Percentiles rank a stretch among this genome's conserved stretches.
Conservation (phyloP, 2,888 invertebrate genomes). For the Agrotis ipsilon region DNA sequence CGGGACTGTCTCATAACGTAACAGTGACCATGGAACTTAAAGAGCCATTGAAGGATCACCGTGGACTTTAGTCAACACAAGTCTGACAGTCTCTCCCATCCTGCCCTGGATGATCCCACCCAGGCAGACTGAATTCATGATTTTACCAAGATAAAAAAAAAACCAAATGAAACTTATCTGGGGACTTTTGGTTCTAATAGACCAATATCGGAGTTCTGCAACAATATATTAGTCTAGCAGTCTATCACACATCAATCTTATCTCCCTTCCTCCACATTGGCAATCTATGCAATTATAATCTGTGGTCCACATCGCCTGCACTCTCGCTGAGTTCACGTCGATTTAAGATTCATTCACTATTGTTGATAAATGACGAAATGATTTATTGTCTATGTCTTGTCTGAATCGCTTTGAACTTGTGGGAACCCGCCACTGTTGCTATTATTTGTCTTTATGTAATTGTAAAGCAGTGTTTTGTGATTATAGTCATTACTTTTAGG, state of each 20-base stretch:
- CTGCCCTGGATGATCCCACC: too few relatives aligned
- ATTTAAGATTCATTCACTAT: conserved; percentile 49
- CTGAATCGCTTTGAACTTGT: conserved; percentile 54
- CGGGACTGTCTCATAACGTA: too few relatives aligned
- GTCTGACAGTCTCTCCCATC: too few relatives aligned
- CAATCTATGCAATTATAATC: conserved; percentile 14
- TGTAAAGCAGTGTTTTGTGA: conserved; percentile 15
- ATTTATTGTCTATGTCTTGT: conserved; percentile 47
- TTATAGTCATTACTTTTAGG: conserved; percentile 43
- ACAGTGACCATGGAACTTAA: too few relatives aligned
- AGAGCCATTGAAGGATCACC: too few relatives aligned
- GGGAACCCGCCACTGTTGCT: conserved; percentile 47
- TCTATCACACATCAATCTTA: neutral
- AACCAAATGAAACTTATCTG: too few relatives aligned
- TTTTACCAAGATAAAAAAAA: too few relatives aligned
- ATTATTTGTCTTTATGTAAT: conserved; percentile 43
- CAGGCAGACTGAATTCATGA: too few relatives aligned
- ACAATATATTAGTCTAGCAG: neutral
- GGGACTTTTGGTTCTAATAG: too few relatives aligned
- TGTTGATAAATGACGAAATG: conserved; percentile 47
- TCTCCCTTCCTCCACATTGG: neutral
- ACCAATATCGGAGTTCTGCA: neutral
- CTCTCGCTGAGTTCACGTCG: conserved; percentile 42
- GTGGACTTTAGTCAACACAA: too few relatives aligned
- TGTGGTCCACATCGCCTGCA: conserved; percentile 23